Evolutionary conservation across 2,888 invertebrate genomes (phyloP), one percentile per base, ranked within the genome.

Genomic region (Ophion costatus): DNA sequence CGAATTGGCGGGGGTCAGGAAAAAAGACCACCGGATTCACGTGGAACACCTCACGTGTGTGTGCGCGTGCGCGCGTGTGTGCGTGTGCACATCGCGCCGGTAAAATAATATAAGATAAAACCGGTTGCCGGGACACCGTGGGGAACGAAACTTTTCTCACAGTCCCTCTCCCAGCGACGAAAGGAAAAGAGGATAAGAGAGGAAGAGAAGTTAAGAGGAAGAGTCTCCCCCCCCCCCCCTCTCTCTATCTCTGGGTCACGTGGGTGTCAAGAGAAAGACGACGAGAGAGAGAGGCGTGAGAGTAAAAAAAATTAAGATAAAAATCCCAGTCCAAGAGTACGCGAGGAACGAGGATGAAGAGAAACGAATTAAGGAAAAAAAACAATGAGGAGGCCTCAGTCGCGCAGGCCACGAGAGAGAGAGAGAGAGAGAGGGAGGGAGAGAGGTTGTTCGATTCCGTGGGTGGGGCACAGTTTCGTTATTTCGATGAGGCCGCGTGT

Each of bases 381-480:
- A 29, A 76, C 42, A 42, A 57, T 24, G 59, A 45, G 45, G 38
- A 70, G 20, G 83, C 84, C 59, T 59, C 33, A 67, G n/a, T n/a
- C n/a, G 66, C 64, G 71, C 51, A 75, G 77, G n/a, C n/a, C n/a
- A 79, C 14, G 14, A 10, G 45, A 45, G 73, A 83, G 17, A 24
- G 17, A 45, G 38, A 75, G 29, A 33, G 42, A 74, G 61, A 24
- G 42, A 63, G 78, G 59, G 61, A 45, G 51, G 33, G 74, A 59
- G 45, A n/a, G n/a, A 63, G 64, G n/a, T 64, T 77, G 70, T 80
- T 80, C 59, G 71, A 42, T 78, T 45, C 59, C 66, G 38, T 83
- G 80, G 85, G 83, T 80, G 85, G 85, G 80, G 80, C 85, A 63
- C 45, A 69, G 67, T 82, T 80, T 87, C 87, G 86, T 89, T 86